Evolutionary conservation across 2,113 vertebrate genomes (phyloP).

Genomic region (Zootoca vivipara): DNA sequence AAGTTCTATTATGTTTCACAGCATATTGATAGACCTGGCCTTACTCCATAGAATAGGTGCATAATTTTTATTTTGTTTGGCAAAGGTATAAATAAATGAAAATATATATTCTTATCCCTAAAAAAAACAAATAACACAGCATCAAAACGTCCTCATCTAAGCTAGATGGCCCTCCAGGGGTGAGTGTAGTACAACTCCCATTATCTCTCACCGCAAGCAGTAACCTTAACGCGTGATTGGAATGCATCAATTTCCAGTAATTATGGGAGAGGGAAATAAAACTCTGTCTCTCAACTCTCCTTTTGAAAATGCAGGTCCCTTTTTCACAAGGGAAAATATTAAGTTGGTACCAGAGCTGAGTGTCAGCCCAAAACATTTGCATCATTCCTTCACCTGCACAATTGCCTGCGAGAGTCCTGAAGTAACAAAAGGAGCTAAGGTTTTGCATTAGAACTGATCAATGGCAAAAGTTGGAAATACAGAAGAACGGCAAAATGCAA

Average conservation of each 20-base stretch:
- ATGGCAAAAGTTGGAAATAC: neutral
- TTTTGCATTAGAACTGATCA: neutral
- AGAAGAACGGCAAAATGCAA: fast-evolving
- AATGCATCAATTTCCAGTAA: no score
- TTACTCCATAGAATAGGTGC: neutral
- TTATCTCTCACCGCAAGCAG: no score
- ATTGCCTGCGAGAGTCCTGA: neutral
- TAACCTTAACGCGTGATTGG: no score
- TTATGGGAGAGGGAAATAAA: neutral
- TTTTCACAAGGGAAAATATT: neutral
- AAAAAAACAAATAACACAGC: no score
- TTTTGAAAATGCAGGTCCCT: neutral
- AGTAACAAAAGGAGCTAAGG: no score
- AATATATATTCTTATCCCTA: neutral
- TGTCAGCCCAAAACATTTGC: neutral
- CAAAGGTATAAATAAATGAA: neutral
- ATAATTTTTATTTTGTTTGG: neutral
- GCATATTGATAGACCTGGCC: neutral
- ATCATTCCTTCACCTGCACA: neutral
- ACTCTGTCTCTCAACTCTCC: neutral
- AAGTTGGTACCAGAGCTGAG: neutral
- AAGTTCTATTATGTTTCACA: neutral
- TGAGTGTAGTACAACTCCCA: no score
- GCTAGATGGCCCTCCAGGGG: neutral
- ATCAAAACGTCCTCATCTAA: neutral